These are phyloP conservation scores for Notodonta dromedarius DNA, from an alignment of 2,888 invertebrate genomes.

Conservation along the genomic window DNA sequence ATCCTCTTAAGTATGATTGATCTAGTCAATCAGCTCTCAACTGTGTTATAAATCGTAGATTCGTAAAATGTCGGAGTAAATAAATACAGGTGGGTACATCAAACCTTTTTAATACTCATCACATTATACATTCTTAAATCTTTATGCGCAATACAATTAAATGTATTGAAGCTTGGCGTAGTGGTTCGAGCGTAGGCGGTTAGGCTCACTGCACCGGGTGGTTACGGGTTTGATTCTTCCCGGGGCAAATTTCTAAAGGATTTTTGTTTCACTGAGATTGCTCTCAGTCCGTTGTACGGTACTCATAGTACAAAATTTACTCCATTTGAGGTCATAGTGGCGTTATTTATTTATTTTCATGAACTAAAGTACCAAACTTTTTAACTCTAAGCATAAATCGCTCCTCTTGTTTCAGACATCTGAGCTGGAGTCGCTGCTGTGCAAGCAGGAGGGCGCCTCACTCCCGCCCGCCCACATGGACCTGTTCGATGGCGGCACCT, in stretches of 20 bases:
- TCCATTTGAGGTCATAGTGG: too few species aligned
- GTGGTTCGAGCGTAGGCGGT: too few species aligned
- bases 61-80: conserved; percentile 6
- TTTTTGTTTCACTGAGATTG: too few species aligned
- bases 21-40: conserved; percentile 2
- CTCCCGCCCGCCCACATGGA: conserved; percentile 86
- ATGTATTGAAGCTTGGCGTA: too few species aligned
- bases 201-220: too few species aligned
- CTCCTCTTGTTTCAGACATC: conserved; percentile 85
- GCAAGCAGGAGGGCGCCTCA: conserved; percentile 88
- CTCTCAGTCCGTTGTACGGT: too few species aligned
- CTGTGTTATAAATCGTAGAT: conserved; percentile 9
- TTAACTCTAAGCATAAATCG: neutral
- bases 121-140: conserved; percentile 10
- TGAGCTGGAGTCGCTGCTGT: conserved; percentile 91
- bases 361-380: too few species aligned
- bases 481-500: conserved; percentile 81
- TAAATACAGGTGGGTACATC: neutral
- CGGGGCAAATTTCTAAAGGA: too few species aligned
- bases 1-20: conserved; percentile 38
- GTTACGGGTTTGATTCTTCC: too few species aligned
- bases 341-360: too few species aligned
- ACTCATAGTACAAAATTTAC: too few species aligned
- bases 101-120: conserved; percentile 10
- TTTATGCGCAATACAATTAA: too few species aligned